A percentile compares a stretch with the other conserved stretches of the same genome.
Conservation (phyloP, 2,888 invertebrate genomes). For the Prostheceraeus crozeri region DNA sequence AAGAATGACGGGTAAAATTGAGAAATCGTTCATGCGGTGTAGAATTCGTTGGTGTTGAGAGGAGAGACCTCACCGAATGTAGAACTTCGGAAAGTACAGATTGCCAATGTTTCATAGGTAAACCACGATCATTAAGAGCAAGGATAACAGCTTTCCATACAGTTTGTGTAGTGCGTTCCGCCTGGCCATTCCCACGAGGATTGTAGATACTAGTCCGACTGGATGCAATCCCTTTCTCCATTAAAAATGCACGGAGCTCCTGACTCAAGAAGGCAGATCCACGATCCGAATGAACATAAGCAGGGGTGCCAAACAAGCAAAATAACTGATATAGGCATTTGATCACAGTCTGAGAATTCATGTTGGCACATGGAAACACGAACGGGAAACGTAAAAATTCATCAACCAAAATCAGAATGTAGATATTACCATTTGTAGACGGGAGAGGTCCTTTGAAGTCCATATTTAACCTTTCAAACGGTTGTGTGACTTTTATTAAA, state of each 20-base stretch:
- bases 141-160: conserved; percentile 41
- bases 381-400: conserved; percentile 43
- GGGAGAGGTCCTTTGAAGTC: conserved; percentile 43
- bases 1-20: conserved; percentile 20
- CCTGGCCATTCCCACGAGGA: conserved; percentile 40
- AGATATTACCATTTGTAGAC: conserved; percentile 39
- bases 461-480: conserved; percentile 41
- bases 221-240: conserved; percentile 36
- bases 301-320: conserved; percentile 40
- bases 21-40: conserved; percentile 38
- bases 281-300: conserved; percentile 41
- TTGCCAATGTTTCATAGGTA: conserved; percentile 37
- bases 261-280: conserved; percentile 41
- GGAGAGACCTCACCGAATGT: conserved; percentile 41
- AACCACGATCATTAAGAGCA: conserved; percentile 32
- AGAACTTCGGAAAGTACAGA: conserved; percentile 39
- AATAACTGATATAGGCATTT: conserved; percentile 40
- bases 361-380: conserved; percentile 41
- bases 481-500: conserved; percentile 41
- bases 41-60: conserved; percentile 37
- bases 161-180: conserved; percentile 40
- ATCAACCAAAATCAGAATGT: conserved; percentile 41
- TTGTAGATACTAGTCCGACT: conserved; percentile 41
- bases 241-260: conserved; percentile 39
- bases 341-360: conserved; percentile 39